Evolutionary conservation across 2,888 invertebrate species (phyloP), one percentile per base, ranked within the genome.

Genomic region (Cryptus armator): DNA sequence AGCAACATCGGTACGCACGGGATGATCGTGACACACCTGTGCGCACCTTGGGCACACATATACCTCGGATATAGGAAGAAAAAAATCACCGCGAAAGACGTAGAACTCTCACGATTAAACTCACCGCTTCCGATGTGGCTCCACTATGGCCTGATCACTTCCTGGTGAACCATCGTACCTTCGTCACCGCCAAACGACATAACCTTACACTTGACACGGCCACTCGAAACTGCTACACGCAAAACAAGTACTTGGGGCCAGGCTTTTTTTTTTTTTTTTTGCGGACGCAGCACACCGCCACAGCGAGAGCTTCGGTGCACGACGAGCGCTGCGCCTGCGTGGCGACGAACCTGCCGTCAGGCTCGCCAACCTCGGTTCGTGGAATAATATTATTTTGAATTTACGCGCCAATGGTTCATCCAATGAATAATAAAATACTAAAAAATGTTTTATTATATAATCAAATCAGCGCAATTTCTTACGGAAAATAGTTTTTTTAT

Each of bases 121-220:
- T 84, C 81, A 87, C 86, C 74, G 76, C 86, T 86, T 62, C 19
- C 72, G 75, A 56, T 82, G 68, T 16, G 56, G 53, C 64, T 71
- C 80, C 70, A 56, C 67, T 59, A 78, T 9, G 82, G 72, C 72
- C 84, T 79, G 44, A 68, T 76, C 80, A 78, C 83, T 80, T 84
- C 82, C 85, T 71, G 71, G 59, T 72, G 68, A 82, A 82, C 85
- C 79, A 79, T 76, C 68, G 76, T 71, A 71, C 83, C 80, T 56
- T 81, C 64, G 72, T 76, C 66, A 76, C 67, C 71, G 83, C 64
- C 75, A 81, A 83, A 84, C 87, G 81, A 88, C 89, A 89, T 89
- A 88, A 89, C 88, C 89, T 88, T 86, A 86, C 75, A 86, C 85
- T 68, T 74, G 81, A 88, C 83, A 81, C 85, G 74, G 84, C 76